Conservation (phyloP, 2,113 vertebrate species). For the Pteropus alecto region DNA sequence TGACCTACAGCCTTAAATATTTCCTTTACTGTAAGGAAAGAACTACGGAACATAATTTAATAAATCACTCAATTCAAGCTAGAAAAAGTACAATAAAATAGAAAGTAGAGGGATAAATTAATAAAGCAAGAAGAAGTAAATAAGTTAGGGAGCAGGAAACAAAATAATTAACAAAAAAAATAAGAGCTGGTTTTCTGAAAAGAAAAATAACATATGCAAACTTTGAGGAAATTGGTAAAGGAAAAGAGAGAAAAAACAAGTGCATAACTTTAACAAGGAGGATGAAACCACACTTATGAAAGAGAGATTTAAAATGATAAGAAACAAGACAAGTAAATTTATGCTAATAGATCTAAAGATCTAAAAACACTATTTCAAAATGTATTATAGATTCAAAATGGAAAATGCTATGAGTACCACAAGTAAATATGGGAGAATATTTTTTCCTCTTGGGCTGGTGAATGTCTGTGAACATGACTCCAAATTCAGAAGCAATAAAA, state of each 20-base stretch:
- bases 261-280: background rate
- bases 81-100: background rate
- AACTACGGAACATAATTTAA: background rate
- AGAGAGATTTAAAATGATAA: constrained; percentile 3
- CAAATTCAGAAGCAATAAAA: background rate
- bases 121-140: background rate
- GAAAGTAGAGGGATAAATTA: background rate
- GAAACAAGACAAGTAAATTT: background rate
- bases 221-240: background rate
- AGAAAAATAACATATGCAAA: background rate
- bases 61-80: background rate
- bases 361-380: background rate
- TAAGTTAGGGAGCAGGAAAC: background rate
- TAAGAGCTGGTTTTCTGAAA: background rate
- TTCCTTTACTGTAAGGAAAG: background rate
- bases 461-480: background rate
- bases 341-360: constrained; percentile 10
- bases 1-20: background rate
- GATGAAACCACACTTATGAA: background rate
- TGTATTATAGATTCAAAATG: constrained; percentile 6
- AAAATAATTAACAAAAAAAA: background rate
- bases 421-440: background rate
- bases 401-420: background rate
- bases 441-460: background rate
- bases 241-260: background rate